These are phyloP conservation scores for Pseudeuparius sepicola DNA, from an alignment of 2,888 invertebrate species.

Conservation along the genomic window DNA sequence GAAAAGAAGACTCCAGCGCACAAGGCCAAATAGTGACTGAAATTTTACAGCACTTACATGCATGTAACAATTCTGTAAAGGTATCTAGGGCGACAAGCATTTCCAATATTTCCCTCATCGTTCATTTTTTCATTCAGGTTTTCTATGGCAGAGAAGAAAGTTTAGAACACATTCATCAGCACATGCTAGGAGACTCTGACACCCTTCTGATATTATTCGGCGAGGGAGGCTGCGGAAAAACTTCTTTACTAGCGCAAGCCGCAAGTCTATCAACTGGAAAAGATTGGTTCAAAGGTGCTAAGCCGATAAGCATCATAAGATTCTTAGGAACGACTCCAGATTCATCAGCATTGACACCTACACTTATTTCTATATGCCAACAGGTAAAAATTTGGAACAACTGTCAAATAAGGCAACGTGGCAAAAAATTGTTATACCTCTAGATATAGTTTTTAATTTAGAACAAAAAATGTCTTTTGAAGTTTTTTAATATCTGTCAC, in stretches of 20 bases:
- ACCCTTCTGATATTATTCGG: conserved; percentile 82
- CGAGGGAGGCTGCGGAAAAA: conserved; percentile 96
- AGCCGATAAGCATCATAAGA: conserved; percentile 79
- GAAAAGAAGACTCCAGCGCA: conserved; percentile 88
- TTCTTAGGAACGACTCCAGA: conserved; percentile 97
- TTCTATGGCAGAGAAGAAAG: conserved; percentile 90
- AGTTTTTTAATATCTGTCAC: too few species aligned
- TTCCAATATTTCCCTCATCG: too few species aligned
- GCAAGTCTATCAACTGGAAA: conserved; percentile 65
- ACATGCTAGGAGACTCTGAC: conserved; percentile 76
- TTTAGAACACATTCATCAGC: conserved; percentile 61
- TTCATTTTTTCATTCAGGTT: conserved; percentile 45
- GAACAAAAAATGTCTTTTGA: too few species aligned
- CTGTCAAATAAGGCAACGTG: too few species aligned
- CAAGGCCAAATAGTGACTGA: conserved; percentile 91
- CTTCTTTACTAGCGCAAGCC: conserved; percentile 86
- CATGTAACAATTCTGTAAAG: conserved; percentile 87
- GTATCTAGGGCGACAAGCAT: conserved; percentile 40
- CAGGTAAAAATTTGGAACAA: conserved; percentile 51
- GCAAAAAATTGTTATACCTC: too few species aligned
- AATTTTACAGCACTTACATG: conserved; percentile 89
- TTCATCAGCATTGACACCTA: conserved; percentile 88
- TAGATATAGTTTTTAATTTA: too few species aligned
- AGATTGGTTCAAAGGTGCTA: conserved; percentile 62
- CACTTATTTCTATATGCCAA: conserved; percentile 89